A percentile compares a stretch with the other conserved stretches of the same genome.
Evolutionary conservation across 2,888 invertebrate genomes (phyloP).

Genomic region (Coenonympha glycerion): DNA sequence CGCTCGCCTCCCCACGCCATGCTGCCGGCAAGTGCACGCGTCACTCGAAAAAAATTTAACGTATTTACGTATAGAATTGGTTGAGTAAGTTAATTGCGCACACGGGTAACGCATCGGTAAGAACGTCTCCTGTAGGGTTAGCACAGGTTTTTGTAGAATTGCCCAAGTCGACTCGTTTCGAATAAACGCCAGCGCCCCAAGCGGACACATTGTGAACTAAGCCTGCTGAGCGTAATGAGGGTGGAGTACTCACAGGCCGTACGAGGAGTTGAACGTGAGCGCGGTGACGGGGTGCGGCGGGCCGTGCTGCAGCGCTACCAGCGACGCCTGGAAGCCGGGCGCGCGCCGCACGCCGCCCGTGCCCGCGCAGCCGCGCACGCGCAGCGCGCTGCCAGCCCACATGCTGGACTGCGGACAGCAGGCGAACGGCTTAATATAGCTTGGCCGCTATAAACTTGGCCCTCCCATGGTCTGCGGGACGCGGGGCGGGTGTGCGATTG

Average conservation of each 20-base stretch:
- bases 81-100: too few species aligned
- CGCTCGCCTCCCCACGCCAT: slow-evolving; percentile 98
- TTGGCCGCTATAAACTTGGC: too few species aligned
- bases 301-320: slow-evolving; percentile 94
- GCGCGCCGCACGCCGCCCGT: slow-evolving; percentile 82
- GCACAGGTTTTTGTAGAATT: too few species aligned
- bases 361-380: slow-evolving; percentile 60
- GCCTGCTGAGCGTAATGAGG: background rate
- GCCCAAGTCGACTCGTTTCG: too few species aligned
- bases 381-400: slow-evolving; percentile 35
- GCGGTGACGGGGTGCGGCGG: slow-evolving; percentile 90
- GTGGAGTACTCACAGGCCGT: slow-evolving; percentile 90
- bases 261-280: slow-evolving; percentile 95
- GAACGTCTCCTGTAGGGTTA: too few species aligned
- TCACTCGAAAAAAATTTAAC: too few species aligned
- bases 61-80: too few species aligned
- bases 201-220: too few species aligned
- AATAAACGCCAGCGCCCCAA: too few species aligned
- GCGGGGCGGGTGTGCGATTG: too few species aligned
- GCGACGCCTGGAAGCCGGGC: slow-evolving; percentile 97
- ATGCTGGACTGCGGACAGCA: slow-evolving; percentile 38
- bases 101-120: too few species aligned
- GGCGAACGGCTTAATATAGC: background rate
- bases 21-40: background rate
- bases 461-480: too few species aligned